Percentiles rank a stretch among this genome's conserved stretches.
phyloP scores from a whole-genome alignment of 1,140 invertebrate genomes.

The Cylas formicarius region DNA sequence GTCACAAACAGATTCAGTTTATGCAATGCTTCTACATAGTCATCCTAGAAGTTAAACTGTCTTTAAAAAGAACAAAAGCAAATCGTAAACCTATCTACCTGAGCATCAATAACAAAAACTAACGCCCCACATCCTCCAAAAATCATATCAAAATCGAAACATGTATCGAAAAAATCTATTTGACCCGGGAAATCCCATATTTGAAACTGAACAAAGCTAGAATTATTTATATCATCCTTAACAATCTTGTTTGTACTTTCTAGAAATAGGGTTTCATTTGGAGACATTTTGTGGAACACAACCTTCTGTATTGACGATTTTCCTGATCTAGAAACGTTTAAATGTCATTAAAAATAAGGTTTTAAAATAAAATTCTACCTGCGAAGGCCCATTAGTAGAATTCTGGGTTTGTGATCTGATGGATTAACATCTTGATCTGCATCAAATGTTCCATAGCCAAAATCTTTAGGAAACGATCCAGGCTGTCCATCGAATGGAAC shows the following conservation, averaged over 20 bases:
- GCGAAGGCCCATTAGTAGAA: conserved; percentile 90
- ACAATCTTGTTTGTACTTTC: conserved; percentile 98
- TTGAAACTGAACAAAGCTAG: conserved; percentile 99
- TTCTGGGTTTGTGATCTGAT: conserved; percentile 80
- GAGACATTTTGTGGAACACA: conserved; percentile 99
- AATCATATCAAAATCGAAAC: conserved; percentile 92
- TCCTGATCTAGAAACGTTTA: conserved; percentile 69
- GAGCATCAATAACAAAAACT: conserved; percentile 98
- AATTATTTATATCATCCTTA: conserved; percentile 94
- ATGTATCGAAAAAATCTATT: conserved; percentile 94
- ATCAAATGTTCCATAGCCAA: conserved; percentile 83
- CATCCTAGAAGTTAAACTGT: conserved; percentile 60
- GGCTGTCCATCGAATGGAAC: conserved; percentile 41
- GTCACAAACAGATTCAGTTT: conserved; percentile 89
- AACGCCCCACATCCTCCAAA: conserved; percentile 92
- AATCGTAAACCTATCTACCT: conserved; percentile 61
- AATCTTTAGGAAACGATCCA: conserved; percentile 88
- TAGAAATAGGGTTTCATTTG: conserved; percentile 98
- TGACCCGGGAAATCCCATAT: conserved; percentile 99
- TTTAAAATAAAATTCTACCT: conserved; percentile 46
- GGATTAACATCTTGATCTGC: conserved; percentile 49
- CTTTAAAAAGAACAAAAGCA: conserved; percentile 31
- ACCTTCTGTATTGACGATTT: conserved; percentile 99
- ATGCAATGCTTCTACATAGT: conserved; percentile 91
- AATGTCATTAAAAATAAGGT: background rate